Base-by-base conservation (phyloP, 2,113 vertebrate species). In the Caloenas nicobarica region DNA sequence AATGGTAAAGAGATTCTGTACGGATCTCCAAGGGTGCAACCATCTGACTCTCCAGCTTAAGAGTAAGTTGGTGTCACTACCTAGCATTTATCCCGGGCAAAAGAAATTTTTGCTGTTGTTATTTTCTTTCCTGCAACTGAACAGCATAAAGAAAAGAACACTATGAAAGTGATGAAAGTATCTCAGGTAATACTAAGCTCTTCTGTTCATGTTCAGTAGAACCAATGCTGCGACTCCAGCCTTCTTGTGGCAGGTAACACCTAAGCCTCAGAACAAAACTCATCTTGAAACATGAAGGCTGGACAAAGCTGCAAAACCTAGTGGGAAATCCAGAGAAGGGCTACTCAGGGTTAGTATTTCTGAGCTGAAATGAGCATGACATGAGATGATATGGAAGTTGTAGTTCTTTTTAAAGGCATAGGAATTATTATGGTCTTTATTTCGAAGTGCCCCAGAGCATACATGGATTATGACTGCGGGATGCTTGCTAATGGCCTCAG, bases 21-120 rank as follows among this genome's bases (percentile, higher is more conserved):
- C 89, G 14, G 48, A 88, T 95, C 91, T 97, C 93, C 95, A 93
- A 95, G 91, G 76, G 92, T 95, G 94, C 65, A 95, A 50, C 96
- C 97, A 97, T 97, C 96, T 97, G 96, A 97, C 94, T 96, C 58
- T 85, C 51, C 95, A 78, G 56, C 81, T 95, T 95, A 95, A 96
- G 93, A 95, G 33, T 88, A 82, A 57, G 28, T 90, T 97, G 82
- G 79, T 86, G 66, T 93, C 83, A 91, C 76, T 93, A 89, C 60
- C 70, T 95, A 96, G 78, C 33, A 80, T 83, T 96, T 97, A 66
- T 92, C 72, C 48, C 86, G 96, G 70, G 54, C 36, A 96, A 76
- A 84, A 88, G 14, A 91, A 73, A 84, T 65, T 26, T 74, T 81
- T 89, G 56, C 54, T 94, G 11, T 36, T 64, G 12, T 33, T 44